Evolutionary conservation across 2,113 vertebrate species (phyloP).

Genomic region (Lasiurus borealis): DNA sequence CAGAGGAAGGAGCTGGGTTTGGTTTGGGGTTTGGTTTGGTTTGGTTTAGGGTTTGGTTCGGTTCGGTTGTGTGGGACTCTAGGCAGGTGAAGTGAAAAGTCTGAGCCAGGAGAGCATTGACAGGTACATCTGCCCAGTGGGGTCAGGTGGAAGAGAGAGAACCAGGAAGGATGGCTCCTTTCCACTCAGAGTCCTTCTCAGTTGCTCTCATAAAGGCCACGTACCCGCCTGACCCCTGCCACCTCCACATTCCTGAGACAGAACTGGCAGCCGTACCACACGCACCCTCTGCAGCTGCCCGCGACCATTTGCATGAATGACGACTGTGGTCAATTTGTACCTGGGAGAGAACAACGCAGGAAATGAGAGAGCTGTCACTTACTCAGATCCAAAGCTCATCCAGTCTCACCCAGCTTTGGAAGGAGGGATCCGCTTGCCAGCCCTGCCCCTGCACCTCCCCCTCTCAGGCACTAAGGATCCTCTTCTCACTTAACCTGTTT

Average conservation of each 20-base stretch:
- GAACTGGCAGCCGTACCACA: background rate
- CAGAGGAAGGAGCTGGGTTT: background rate
- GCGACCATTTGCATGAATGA: background rate
- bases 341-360: conserved; percentile 16
- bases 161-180: background rate
- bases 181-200: background rate
- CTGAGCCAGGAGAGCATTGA: background rate
- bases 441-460: background rate
- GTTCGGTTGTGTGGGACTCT: background rate
- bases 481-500: conserved; percentile 51
- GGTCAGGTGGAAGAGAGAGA: background rate
- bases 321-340: background rate
- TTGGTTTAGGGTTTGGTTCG: background rate
- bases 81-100: background rate
- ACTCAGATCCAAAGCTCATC: background rate
- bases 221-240: background rate
- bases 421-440: rapidly evolving
- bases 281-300: background rate
- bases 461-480: background rate
- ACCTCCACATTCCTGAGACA: background rate
- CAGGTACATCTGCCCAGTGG: background rate
- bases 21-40: background rate
- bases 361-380: conserved; percentile 10
- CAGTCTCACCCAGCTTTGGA: background rate
- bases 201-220: background rate